These are phyloP conservation scores for Choristoneura fumiferana DNA, from an alignment of 1,140 invertebrate species.

Conservation along the genomic window DNA sequence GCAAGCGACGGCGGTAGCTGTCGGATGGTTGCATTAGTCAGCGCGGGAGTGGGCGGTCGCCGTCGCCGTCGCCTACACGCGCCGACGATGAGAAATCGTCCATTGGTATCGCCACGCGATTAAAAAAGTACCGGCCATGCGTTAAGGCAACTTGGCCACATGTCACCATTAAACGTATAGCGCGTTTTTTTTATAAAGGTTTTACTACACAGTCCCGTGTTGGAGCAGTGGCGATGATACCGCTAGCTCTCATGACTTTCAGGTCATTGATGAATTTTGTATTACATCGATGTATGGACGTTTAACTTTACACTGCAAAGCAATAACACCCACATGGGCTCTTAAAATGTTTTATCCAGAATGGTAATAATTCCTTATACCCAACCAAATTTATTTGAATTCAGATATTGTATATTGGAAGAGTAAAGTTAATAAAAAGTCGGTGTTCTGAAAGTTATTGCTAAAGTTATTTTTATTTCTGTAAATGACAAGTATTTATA, in stretches of 20 bases:
- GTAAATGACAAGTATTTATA: too few relatives aligned
- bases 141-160: conserved; percentile 27
- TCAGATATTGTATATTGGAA: conserved; percentile 1
- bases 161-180: too few relatives aligned
- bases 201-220: too few relatives aligned
- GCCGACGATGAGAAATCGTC: conserved; percentile 38
- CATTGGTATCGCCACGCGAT: conserved; percentile 13
- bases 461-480: conserved; percentile 17
- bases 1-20: too few relatives aligned
- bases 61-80: conserved; percentile 32
- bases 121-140: conserved; percentile 21
- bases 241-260: too few relatives aligned
- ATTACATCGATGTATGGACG: too few relatives aligned
- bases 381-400: conserved; percentile 8
- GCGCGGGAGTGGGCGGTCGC: conserved; percentile 38
- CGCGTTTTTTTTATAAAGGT: too few relatives aligned
- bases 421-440: background rate
- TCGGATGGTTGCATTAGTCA: too few relatives aligned
- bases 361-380: conserved; percentile 10
- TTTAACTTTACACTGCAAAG: too few relatives aligned
- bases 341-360: conserved; percentile 17
- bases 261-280: too few relatives aligned
- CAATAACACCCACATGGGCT: conserved; percentile 31
- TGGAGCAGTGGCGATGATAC: too few relatives aligned
- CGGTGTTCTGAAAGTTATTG: background rate